Evolutionary conservation across 1,140 invertebrate species (phyloP), one percentile per base, ranked within the genome.

Genomic region (Drosophila rufa): DNA sequence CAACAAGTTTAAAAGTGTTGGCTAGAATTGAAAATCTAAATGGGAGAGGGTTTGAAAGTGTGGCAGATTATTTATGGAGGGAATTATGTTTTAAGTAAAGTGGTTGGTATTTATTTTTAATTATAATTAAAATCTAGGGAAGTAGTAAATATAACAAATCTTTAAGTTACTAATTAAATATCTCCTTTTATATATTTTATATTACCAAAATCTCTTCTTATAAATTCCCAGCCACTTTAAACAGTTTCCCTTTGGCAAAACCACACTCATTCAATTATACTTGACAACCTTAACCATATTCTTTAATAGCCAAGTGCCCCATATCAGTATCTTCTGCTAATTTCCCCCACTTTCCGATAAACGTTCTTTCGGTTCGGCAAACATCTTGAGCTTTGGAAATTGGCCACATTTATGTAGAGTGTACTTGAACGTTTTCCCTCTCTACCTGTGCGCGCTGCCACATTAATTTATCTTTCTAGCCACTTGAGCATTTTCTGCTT

Each of bases 381-480:
- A 25, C 61, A 46, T 45, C 61, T 78, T 59, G 56, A 55, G 42
- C 48, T 51, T 47, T 69, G 45, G 36, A 73, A 83, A 83, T 89
- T 86, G 84, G 71, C 80, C 40, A 83, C 84, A 89, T 77, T 86
- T 82, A 80, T 59, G 78, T 57, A 61, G 59, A 83, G 77, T 84
- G 69, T 80, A 56, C 81, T 71, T 75, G 46, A 83, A 58, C 78
- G 61, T 80, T 83, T 83, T 60, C 81, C 67, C 81, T 58, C 58
- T 70, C 51, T 30, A 67, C 65, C 68, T 64, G 51, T 8, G 33
- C 25, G 0, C 33, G 33, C 53, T 55, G 50, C 70, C 57, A 60
- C 83, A 86, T 87, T 82, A 87, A 79, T 86, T 82, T 82, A 65
- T 75, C 57, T 48, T 46, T 36, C 48, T 36, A 62, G 38, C 12